Evolutionary conservation across 2,888 invertebrate species (phyloP), one percentile per base, ranked within the genome.

Genomic region (Polymixis flavicincta): DNA sequence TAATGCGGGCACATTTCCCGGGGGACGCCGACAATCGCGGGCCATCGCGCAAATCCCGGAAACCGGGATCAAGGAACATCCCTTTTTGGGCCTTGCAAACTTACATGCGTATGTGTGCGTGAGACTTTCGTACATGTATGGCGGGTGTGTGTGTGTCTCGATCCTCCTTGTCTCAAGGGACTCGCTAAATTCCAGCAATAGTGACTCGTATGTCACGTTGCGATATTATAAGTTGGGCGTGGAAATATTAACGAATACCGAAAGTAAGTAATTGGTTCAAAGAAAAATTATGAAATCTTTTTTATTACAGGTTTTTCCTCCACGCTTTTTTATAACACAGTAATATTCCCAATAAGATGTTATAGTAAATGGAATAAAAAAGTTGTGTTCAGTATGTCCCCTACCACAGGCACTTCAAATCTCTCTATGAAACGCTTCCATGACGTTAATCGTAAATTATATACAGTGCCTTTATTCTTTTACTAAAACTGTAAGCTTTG

Each of bases 1-100:
- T 80, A 85, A 86, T 79, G 78, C 68, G 65, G 67, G 48, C 74
- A 73, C 81, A 81, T 83, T 83, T 83, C 85, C 85, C 76, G 65
- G 59, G 77, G 76, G 77, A 67, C 37, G 55, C 64, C 70, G 69
- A 80, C 83, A 86, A 81, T 80, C 63, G 83, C 60, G 67, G 73
- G 50, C 50, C 76, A 76, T 68, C 64, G 79, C 55, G 74, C 75
- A 71, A 76, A 83, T 82, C 87, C 83, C 79, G 80, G 78, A 81
- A 78, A 81, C 69, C 70, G 73, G 76, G 75, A 79, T 81, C 75
- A 74, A 73, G 68, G 71, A 75, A 76, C 80, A 72, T 80, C 80
- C 83, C 80, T 86, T 73, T 77, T 72, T 48, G 45, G 64, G 9
- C 63, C 71, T 48, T 48, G 60, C 71, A 64, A 80, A 80, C 80